Evolutionary conservation across 2,888 invertebrate genomes (phyloP).

Genomic region (Folsomia manolachei): DNA sequence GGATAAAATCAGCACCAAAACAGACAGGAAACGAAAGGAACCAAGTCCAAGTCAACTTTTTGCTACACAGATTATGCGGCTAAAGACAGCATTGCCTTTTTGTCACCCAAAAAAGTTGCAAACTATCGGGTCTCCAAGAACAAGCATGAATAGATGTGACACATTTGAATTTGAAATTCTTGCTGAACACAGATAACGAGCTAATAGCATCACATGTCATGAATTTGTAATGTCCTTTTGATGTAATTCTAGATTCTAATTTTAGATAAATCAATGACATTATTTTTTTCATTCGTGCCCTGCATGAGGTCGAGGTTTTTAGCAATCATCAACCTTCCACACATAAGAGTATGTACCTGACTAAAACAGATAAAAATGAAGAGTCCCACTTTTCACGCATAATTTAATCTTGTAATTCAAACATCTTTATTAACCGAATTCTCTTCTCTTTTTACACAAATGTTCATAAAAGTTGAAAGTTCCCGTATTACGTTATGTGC

Average conservation of each 20-base stretch:
- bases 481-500: too few species aligned
- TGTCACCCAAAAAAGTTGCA: background rate
- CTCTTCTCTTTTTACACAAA: too few species aligned
- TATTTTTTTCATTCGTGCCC: too few species aligned
- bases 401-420: too few species aligned
- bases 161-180: slow-evolving; percentile 8
- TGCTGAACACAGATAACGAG: slow-evolving; percentile 2
- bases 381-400: too few species aligned
- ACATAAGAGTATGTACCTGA: too few species aligned
- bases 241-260: background rate
- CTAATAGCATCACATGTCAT: slow-evolving; percentile 5
- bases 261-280: slow-evolving; percentile 3
- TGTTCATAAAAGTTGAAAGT: too few species aligned
- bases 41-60: background rate
- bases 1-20: background rate
- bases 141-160: background rate
- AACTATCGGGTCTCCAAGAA: background rate
- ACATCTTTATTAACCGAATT: too few species aligned
- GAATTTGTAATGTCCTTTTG: background rate
- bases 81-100: background rate
- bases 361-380: too few species aligned
- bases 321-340: too few species aligned
- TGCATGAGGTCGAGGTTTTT: too few species aligned
- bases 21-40: background rate
- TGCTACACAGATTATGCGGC: background rate